Base-by-base conservation (phyloP, 2,113 vertebrate genomes). In the Lepisosteus osseus region DNA sequence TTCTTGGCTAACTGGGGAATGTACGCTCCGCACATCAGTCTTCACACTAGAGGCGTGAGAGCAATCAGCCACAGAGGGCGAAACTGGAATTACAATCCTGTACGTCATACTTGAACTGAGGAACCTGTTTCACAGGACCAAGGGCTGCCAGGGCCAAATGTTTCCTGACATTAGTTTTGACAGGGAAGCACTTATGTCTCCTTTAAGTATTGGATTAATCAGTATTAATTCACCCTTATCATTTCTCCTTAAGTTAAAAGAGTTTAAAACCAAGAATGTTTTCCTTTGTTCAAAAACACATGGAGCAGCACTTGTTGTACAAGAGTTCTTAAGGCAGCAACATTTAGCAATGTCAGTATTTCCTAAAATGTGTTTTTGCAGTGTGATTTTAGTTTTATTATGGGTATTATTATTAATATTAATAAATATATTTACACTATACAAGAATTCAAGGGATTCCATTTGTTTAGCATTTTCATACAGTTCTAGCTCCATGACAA, bases 111-210 rank as follows among this genome's bases (percentile, higher is more conserved):
- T 68, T 67, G 69, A 72, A 68, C 73, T 72, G 70, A 41, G 65
- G 65, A 68, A 45, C 42, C 12, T 29, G 63, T 62, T 65, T 61
- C 13, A 59, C 11, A 3, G 61, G 62, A 65, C 17, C 68, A 68
- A 72, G 56, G 62, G 72, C 67, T 40, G 41, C 6, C 15, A 69
- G 57, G 42, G 13, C 70, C 72, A 70, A 61, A 69, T 15, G 7
- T 67, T 63, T 47, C 54, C 56, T 54, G 13, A 14, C 3, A 17
- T 65, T 45, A 62, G 47, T 40, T 68, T 9, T 57, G n/a, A 57
- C 59, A 74, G 71, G 69, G 64, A 83, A 78, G 79, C 79, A 81
- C 79, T 83, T 83, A 83, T 67, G 71, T 65, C 54, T 67, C 67
- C 65, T 68, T 63, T 77, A 44, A 71, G 66, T 75, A 69, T 41